Base-by-base conservation (phyloP, 2,888 invertebrate species). In the Antheraea assamensis region DNA sequence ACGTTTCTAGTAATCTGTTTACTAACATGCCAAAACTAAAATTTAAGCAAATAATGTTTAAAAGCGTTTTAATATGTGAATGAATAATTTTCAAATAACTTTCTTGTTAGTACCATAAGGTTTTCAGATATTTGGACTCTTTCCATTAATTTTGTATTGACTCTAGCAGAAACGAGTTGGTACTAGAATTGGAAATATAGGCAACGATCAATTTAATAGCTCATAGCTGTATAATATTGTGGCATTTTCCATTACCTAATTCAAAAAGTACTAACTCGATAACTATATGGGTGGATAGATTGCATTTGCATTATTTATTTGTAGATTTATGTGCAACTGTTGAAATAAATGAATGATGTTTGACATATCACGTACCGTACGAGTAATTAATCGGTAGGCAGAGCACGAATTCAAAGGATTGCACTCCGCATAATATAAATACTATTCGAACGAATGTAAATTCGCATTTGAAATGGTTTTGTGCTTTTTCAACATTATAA, bases 331-430 rank as follows among this genome's bases (percentile, higher is more conserved):
- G 52, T 75, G 71, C 74, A 35, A 68, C 24, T 68, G 21, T 35
- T 35, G 35, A n/a, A 35, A 71, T 74, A 74, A 71, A 31, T 71
- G 61, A 70, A 52, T 71, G 71, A 83, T 81, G 79, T 81, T 80
- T 83, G 83, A 80, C 83, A 82, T 82, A 82, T 82, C 83, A 81
- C 82, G 83, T 84, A 80, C 77, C 74, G 73, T 73, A 72, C 76
- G 55, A 78, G 77, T 82, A 83, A 86, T 86, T 83, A 83, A 85
- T 85, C 84, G 82, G 83, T 78, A 85, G 78, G 80, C 82, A 73
- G 75, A 76, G 77, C 85, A 84, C 85, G 83, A 78, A 78, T 82
- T 80, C 80, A 76, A 78, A 80, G 79, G 79, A 79, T 81, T 79
- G 79, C 80, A 80, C 79, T 82, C 77, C 81, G 81, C 80, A 79